Evolutionary conservation across 1,140 invertebrate genomes (phyloP), one percentile per base, ranked within the genome.

Genomic region (Ostrea edulis): DNA sequence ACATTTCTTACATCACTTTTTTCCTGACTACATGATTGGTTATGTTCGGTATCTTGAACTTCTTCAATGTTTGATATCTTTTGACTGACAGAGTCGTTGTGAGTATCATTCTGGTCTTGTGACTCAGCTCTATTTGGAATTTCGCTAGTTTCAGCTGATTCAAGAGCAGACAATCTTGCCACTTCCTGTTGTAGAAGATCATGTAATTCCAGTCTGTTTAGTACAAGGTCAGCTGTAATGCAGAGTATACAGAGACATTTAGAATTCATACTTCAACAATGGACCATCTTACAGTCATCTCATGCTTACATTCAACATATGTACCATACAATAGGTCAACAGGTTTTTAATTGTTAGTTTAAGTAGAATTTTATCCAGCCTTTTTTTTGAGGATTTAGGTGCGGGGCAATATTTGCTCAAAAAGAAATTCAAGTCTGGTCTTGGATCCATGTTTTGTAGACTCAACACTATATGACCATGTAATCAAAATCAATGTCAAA

Each of bases 121-220:
- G 25, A 12, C 29, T 14, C 9, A 14, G 25, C 55, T n/a, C n/a
- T 77, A 35, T 77, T 77, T 29, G 7, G 29, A 77, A 35, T 35
- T 35, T 77, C 25, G 8, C 0, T 29, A 9, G 68, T 77, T 77
- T 77, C 35, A 12, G 68, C 68, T 77, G 9, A 22, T 25, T 77
- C 68, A 77, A 77, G 68, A 77, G 29, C 68, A 12, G 68, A 14
- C 29, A 77, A 29, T 77, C 68, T 77, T 12, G 25, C 68, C 8
- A 9, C 14, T 35, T 77, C 68, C 29, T 77, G 68, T 77, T 77
- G 68, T 29, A 77, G 25, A 77, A 77, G 68, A 77, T 29, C 25
- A 35, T 25, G 68, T 77, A 77, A 29, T 29, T 77, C 68, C 29
- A 77, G 14, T 14, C 68, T 77, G 68, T 77, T 77, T 2, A 77